Percentiles rank a stretch among this genome's conserved stretches.
phyloP scores from a whole-genome alignment of 92 coral and sea anemone genomes.

The Montipora capitata region DNA sequence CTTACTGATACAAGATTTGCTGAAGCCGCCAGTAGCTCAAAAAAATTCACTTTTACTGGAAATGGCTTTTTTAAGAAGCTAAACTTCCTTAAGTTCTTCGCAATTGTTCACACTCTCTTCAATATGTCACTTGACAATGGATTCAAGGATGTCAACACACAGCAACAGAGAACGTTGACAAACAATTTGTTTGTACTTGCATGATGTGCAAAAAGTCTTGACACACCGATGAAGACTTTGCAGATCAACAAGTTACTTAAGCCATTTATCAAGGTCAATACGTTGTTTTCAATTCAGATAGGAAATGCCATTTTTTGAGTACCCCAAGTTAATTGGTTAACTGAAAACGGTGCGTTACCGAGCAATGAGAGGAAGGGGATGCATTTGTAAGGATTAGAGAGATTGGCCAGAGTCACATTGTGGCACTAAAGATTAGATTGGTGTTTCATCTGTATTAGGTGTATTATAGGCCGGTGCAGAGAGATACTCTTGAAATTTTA shows the following conservation, averaged over 20 bases:
- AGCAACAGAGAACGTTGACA: not conserved
- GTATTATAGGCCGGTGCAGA: too few species aligned
- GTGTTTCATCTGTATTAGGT: too few species aligned
- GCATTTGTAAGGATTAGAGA: not conserved
- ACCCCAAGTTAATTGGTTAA: not conserved
- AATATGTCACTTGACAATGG: not conserved
- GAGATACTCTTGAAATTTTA: too few species aligned
- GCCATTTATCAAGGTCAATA: conserved; percentile 45
- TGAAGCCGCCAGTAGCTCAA: not conserved
- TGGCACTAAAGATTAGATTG: not conserved
- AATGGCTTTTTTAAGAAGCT: not conserved
- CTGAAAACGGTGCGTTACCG: not conserved
- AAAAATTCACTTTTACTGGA: not conserved
- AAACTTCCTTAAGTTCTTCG: not conserved
- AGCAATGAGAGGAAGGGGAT: not conserved
- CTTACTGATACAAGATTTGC: not conserved
- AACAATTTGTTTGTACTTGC: conserved; percentile 26
- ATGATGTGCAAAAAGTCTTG: conserved; percentile 10
- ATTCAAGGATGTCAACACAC: not conserved
- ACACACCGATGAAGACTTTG: conserved; percentile 44
- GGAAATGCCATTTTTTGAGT: conserved; percentile 9
- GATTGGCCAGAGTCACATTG: not conserved
- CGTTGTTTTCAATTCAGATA: conserved; percentile 31
- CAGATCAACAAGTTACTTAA: conserved; percentile 38
- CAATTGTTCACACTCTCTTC: not conserved